Percentiles rank a stretch among this genome's conserved stretches.
phyloP scores from a whole-genome alignment of 1,140 invertebrate genomes.

The Ephestia elutella region DNA sequence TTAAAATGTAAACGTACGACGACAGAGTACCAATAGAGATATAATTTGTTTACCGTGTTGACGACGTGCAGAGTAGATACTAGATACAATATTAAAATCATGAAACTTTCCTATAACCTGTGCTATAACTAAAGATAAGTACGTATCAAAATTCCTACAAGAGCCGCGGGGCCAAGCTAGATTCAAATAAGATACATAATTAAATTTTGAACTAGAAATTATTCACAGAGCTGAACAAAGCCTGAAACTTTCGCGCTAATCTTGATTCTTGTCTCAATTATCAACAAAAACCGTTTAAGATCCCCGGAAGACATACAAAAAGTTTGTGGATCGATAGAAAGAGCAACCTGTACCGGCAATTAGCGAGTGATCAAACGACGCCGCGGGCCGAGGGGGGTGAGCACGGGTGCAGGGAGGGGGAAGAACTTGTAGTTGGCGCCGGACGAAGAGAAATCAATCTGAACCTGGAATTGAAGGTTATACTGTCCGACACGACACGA shows the following conservation, averaged over 20 bases:
- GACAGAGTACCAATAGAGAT: too few species aligned
- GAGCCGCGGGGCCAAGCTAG: too few species aligned
- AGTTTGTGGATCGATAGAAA: slow-evolving; percentile 35
- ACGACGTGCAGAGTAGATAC: too few species aligned
- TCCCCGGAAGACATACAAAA: slow-evolving; percentile 56
- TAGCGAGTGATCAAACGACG: slow-evolving; percentile 57
- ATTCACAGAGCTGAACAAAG: not conserved
- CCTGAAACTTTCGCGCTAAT: not conserved
- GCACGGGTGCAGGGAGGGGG: slow-evolving; percentile 17
- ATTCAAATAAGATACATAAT: too few species aligned
- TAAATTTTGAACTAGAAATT: too few species aligned
- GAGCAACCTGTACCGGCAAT: slow-evolving; percentile 58
- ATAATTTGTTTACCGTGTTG: too few species aligned
- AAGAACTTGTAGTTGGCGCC: slow-evolving; percentile 35
- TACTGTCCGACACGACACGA: slow-evolving; percentile 22
- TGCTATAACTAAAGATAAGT: too few species aligned
- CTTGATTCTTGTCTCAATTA: slow-evolving; percentile 22
- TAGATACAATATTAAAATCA: too few species aligned
- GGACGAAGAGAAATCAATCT: slow-evolving; percentile 60
- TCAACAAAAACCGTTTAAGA: slow-evolving; percentile 49
- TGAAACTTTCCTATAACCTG: too few species aligned
- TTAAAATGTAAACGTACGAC: too few species aligned
- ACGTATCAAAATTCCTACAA: too few species aligned
- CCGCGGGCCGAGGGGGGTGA: slow-evolving; percentile 7
- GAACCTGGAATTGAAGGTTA: slow-evolving; percentile 29